Conservation (phyloP, 2,113 vertebrate genomes). For the Anhinga anhinga region DNA sequence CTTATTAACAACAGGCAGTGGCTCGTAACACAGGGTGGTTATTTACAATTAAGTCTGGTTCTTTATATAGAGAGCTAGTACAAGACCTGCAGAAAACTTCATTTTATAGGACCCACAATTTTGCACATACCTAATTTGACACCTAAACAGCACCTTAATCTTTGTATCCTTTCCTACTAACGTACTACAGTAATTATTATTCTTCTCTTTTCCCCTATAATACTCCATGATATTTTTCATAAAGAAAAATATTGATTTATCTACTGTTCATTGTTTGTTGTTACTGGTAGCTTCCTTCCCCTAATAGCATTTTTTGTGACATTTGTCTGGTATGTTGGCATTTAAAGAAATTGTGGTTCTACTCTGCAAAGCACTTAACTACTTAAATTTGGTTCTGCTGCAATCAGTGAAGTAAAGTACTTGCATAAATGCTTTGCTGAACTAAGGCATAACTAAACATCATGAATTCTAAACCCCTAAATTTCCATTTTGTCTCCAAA, state of each 20-base stretch:
- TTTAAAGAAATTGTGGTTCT: background rate
- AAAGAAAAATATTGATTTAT: background rate
- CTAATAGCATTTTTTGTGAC: background rate
- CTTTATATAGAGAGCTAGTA: background rate
- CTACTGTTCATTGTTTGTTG: background rate
- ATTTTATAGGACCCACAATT: background rate
- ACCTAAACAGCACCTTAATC: background rate
- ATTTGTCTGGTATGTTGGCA: background rate
- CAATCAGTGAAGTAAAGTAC: background rate
- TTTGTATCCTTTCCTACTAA: background rate
- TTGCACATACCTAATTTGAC: background rate
- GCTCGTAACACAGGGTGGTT: background rate
- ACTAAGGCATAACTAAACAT: background rate
- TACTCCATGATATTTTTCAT: background rate
- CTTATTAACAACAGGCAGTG: background rate
- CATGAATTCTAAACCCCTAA: background rate
- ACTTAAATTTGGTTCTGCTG: background rate
- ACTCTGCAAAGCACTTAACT: background rate
- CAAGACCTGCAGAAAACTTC: background rate
- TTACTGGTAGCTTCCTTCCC: background rate
- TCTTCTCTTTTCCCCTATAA: background rate
- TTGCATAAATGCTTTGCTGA: slow-evolving; percentile 4
- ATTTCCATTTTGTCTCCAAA: slow-evolving; percentile 5
- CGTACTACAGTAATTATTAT: background rate
- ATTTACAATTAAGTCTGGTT: background rate